These are phyloP conservation scores for Listronotus oregonensis DNA, from an alignment of 1,140 invertebrate species.

Conservation along the genomic window DNA sequence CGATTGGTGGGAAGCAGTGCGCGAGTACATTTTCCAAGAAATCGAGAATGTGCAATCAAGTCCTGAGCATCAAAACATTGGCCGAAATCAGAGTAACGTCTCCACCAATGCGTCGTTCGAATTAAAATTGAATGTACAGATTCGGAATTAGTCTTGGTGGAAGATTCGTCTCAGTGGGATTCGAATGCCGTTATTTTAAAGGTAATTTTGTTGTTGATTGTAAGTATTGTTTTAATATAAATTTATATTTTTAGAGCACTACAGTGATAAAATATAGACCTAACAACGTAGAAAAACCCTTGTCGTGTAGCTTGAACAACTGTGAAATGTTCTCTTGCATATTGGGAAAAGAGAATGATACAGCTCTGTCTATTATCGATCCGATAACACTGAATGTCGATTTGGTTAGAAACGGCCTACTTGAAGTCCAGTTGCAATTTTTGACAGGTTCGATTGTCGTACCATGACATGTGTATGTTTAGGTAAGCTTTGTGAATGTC, in stretches of 20 bases:
- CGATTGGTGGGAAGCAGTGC: constrained; percentile 89
- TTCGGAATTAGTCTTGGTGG: constrained; percentile 92
- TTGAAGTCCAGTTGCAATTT: constrained; percentile 69
- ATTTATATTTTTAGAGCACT: constrained; percentile 68
- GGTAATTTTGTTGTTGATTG: constrained; percentile 54
- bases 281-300: constrained; percentile 70
- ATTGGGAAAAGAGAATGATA: constrained; percentile 89
- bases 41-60: constrained; percentile 44
- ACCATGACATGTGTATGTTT: constrained; percentile 93
- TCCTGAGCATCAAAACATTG: constrained; percentile 40
- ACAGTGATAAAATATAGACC: constrained; percentile 84
- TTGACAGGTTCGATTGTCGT: constrained; percentile 87
- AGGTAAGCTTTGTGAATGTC: constrained; percentile 54
- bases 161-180: constrained; percentile 85
- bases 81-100: constrained; percentile 30
- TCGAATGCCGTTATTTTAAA: constrained; percentile 94
- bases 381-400: constrained; percentile 84
- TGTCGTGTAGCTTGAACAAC: constrained; percentile 87
- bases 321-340: constrained; percentile 94
- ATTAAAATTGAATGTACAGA: constrained; percentile 94
- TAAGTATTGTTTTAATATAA: not conserved
- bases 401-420: constrained; percentile 59
- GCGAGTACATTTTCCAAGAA: constrained; percentile 73
- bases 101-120: constrained; percentile 67
- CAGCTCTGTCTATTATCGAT: constrained; percentile 94